phyloP scores from a whole-genome alignment of 1,140 invertebrate genomes.

The Orchestia grillus region DNA sequence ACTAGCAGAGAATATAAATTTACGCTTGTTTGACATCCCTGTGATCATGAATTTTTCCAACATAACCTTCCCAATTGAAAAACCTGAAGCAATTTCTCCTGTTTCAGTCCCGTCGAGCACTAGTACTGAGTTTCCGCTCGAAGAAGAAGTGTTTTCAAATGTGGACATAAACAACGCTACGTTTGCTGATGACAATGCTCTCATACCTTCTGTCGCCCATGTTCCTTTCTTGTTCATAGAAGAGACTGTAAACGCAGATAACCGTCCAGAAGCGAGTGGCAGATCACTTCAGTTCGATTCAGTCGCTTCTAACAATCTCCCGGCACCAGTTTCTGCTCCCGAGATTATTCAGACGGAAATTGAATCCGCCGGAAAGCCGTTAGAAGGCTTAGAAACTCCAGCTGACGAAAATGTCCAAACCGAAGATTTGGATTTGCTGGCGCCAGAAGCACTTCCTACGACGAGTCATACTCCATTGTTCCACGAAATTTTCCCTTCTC shows the following conservation, averaged over 20 bases:
- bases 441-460: not conserved
- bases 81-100: not conserved
- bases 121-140: not conserved
- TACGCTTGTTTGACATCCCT: conserved; percentile 21
- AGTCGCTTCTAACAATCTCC: not conserved
- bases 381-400: not conserved
- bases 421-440: not conserved
- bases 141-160: not conserved
- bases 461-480: not conserved
- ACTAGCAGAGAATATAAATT: not conserved
- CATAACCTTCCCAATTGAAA: not conserved
- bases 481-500: not conserved
- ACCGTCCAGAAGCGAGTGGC: not conserved
- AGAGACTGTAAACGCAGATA: not conserved
- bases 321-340: not conserved
- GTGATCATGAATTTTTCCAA: conserved; percentile 24
- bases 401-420: not conserved
- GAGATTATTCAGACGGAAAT: not conserved
- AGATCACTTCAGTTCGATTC: not conserved
- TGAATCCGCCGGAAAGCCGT: not conserved
- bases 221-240: not conserved
- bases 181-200: not conserved
- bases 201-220: not conserved
- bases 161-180: not conserved
- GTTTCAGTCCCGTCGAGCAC: not conserved